Evolutionary conservation across 2,113 vertebrate species (phyloP).

Genomic region (Damaliscus lunatus): DNA sequence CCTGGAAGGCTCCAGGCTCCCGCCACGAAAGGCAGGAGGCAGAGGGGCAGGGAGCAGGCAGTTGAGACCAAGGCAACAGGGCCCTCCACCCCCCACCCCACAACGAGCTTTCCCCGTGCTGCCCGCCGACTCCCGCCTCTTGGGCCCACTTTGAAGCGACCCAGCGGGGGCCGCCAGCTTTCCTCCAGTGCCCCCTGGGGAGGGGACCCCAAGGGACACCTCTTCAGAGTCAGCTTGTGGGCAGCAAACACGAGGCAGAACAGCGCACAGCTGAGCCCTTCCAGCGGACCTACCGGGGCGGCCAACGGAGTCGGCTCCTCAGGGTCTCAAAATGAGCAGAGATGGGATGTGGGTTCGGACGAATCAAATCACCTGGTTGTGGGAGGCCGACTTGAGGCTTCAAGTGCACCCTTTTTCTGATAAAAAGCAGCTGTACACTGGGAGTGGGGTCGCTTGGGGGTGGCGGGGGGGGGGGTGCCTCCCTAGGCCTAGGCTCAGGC

Average conservation of each 20-base stretch:
- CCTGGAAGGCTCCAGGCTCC: not conserved
- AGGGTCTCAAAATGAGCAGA: not conserved
- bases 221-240: not conserved
- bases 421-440: not conserved
- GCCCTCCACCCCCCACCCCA: accelerated
- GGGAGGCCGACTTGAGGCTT: not conserved
- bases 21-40: not conserved
- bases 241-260: not conserved
- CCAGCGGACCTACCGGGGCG: not conserved
- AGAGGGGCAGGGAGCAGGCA: accelerated
- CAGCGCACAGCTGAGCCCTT: not conserved
- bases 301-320: not conserved
- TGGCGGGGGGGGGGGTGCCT: not conserved
- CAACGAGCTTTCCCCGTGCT: accelerated
- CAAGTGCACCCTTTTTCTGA: accelerated
- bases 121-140: not conserved
- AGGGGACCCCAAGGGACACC: not conserved
- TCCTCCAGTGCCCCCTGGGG: accelerated
- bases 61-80: not conserved
- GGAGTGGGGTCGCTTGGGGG: accelerated
- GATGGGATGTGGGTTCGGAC: not conserved
- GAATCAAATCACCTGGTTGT: not conserved
- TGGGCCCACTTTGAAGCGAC: not conserved
- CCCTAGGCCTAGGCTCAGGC: not conserved
- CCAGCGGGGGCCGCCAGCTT: accelerated